phyloP scores from a whole-genome alignment of 2,888 invertebrate genomes.

The Epinotia nisella region DNA sequence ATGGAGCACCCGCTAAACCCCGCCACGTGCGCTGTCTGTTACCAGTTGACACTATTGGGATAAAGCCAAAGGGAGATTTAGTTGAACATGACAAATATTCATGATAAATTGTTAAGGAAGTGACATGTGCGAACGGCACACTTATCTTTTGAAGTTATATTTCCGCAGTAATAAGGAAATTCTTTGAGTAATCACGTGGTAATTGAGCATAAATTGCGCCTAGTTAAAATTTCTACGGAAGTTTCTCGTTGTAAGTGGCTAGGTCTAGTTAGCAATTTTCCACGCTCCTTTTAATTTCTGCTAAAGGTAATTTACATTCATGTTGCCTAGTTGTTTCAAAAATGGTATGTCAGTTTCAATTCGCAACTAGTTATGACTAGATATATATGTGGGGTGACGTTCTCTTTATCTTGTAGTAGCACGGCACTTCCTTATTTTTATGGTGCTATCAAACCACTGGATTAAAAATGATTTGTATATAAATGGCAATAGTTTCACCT shows the following conservation, averaged over 20 bases:
- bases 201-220: conserved; percentile 36
- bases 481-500: background rate
- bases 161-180: conserved; percentile 43
- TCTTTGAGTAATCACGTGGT: conserved; percentile 33
- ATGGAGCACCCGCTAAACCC: conserved; percentile 69
- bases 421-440: conserved; percentile 12
- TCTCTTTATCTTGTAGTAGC: conserved; percentile 10
- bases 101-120: conserved; percentile 54
- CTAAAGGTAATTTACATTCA: conserved; percentile 4
- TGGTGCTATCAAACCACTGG: background rate
- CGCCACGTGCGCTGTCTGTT: conserved; percentile 80
- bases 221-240: conserved; percentile 33
- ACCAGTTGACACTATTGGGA: conserved; percentile 79
- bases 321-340: background rate
- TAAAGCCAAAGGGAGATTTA: conserved; percentile 67
- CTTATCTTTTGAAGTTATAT: conserved; percentile 50
- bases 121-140: conserved; percentile 47
- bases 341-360: background rate
- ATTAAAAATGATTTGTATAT: conserved; percentile 4
- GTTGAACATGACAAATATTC: conserved; percentile 55
- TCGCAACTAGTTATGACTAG: background rate
- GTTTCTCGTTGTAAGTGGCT: conserved; percentile 32
- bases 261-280: conserved; percentile 34
- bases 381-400: background rate
- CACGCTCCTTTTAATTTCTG: conserved; percentile 10